Conservation (phyloP, 2,888 invertebrate species). For the Drosophila atripex region DNA sequence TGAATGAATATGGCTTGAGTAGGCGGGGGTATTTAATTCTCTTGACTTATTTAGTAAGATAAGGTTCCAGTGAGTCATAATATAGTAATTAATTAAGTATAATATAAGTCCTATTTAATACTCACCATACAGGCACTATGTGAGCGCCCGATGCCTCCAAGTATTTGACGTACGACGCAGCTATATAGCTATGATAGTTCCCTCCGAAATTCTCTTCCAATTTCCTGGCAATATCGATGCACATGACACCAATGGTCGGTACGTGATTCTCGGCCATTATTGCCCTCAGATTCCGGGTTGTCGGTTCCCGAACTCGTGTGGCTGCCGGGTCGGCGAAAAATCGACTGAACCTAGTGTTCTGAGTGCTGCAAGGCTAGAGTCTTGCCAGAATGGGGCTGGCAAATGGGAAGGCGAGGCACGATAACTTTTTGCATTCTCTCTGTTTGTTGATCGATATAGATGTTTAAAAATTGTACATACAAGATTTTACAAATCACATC, state of each 20-base stretch:
- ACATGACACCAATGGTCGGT: conserved; percentile 84
- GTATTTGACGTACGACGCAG: conserved; percentile 93
- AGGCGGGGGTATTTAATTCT: not conserved
- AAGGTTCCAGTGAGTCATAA: no score
- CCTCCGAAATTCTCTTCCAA: conserved; percentile 85
- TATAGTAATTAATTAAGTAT: no score
- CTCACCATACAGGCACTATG: conserved; percentile 92
- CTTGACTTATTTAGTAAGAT: no score
- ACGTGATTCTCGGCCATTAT: not conserved
- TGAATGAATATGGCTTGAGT: not conserved
- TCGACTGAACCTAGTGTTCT: not conserved
- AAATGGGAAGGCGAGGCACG: not conserved
- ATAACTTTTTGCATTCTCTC: not conserved
- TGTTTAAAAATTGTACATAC: not conserved
- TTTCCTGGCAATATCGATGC: conserved; percentile 87
- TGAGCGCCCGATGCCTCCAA: conserved; percentile 93
- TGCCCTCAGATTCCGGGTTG: not conserved
- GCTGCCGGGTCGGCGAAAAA: not conserved
- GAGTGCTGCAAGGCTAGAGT: not conserved
- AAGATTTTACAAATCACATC: not conserved
- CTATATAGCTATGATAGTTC: conserved; percentile 89
- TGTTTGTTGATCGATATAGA: not conserved
- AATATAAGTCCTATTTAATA: not conserved
- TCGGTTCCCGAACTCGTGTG: not conserved
- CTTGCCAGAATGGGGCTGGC: not conserved